Conservation (phyloP, 2,888 invertebrate genomes). For the Salticus scenicus region DNA sequence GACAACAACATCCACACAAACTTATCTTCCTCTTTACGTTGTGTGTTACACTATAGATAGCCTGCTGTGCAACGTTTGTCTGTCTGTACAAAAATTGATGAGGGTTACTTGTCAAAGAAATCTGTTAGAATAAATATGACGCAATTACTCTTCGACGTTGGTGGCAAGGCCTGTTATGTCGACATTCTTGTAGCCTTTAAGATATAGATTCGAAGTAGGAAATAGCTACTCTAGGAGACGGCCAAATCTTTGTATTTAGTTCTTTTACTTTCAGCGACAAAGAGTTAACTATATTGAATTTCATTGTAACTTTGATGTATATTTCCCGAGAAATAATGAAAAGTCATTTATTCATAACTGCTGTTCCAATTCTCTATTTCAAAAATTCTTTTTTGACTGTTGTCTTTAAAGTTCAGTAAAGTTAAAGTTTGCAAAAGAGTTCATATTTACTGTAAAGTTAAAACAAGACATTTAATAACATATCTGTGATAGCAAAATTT, state of each 20-base stretch:
- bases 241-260: neutral
- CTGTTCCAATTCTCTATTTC: too few species aligned
- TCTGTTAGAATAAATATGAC: constrained; percentile 12
- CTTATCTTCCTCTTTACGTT: constrained; percentile 6
- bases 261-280: neutral
- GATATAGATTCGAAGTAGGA: neutral
- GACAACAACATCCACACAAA: constrained; percentile 5
- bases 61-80: constrained; percentile 6
- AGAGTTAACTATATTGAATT: neutral
- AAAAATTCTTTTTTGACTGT: too few species aligned
- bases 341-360: too few species aligned
- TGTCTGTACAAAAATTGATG: constrained; percentile 9
- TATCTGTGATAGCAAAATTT: too few species aligned
- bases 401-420: too few species aligned
- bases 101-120: constrained; percentile 17
- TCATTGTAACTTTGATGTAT: too few species aligned
- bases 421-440: too few species aligned
- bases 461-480: too few species aligned
- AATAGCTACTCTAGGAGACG: neutral
- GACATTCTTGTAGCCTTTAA: constrained; percentile 5
- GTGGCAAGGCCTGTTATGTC: constrained; percentile 6
- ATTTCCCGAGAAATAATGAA: too few species aligned
- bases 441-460: too few species aligned
- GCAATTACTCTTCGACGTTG: constrained; percentile 17
- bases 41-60: constrained; percentile 1